Percentiles rank a stretch among this genome's conserved stretches.
Evolutionary conservation across 2,113 vertebrate species (phyloP).

Genomic region (Percina caprodes): DNA sequence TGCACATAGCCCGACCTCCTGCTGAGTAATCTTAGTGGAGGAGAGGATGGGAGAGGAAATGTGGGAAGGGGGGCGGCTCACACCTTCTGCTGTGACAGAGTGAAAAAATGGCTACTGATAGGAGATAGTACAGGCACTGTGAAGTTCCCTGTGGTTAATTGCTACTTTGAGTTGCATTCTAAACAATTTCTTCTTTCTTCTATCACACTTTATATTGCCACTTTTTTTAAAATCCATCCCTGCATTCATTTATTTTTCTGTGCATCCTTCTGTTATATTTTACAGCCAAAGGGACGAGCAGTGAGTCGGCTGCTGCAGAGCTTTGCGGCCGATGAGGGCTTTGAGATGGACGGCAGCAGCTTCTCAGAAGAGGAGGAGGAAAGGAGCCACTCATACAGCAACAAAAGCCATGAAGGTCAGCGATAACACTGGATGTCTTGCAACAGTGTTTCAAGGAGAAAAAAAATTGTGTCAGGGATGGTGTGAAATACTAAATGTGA

Average conservation of each 20-base stretch:
- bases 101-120: slow-evolving; percentile 46
- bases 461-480: background rate
- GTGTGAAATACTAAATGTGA: slow-evolving; percentile 11
- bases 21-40: slow-evolving; percentile 54
- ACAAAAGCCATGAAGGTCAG: slow-evolving; percentile 72
- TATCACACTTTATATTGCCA: slow-evolving; percentile 27
- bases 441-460: background rate
- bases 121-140: slow-evolving; percentile 29
- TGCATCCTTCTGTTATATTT: slow-evolving; percentile 39
- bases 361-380: slow-evolving; percentile 92
- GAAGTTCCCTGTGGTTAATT: slow-evolving; percentile 39
- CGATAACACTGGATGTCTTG: background rate
- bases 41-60: slow-evolving; percentile 20
- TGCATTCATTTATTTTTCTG: slow-evolving; percentile 40
- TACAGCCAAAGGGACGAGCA: slow-evolving; percentile 88
- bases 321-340: slow-evolving; percentile 92
- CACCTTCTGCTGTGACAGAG: slow-evolving; percentile 58
- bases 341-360: slow-evolving; percentile 92
- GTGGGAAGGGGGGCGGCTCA: slow-evolving; percentile 34
- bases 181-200: slow-evolving; percentile 46
- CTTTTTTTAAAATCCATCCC: slow-evolving; percentile 25
- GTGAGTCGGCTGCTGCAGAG: slow-evolving; percentile 95
- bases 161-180: slow-evolving; percentile 39
- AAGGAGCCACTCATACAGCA: slow-evolving; percentile 43
- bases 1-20: slow-evolving; percentile 56